Conservation (phyloP, 2,113 vertebrate genomes). For the Cololabis saira region DNA sequence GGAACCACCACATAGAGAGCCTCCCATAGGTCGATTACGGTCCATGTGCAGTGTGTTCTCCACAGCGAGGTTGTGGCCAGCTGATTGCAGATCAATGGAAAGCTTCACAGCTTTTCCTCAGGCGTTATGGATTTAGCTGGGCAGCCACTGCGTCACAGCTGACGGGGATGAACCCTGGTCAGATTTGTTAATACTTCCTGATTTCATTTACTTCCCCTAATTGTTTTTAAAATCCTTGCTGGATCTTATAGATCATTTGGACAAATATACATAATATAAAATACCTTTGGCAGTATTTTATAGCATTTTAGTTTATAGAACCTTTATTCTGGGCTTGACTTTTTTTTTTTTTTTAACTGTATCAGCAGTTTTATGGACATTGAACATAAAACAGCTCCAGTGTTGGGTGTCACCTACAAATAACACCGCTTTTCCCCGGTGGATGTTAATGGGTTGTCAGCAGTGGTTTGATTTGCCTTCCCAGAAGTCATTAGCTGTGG, state of each 20-base stretch:
- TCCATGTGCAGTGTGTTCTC: not conserved
- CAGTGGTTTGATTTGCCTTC: slow-evolving; percentile 35
- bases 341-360: not conserved
- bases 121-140: slow-evolving; percentile 31
- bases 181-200: slow-evolving; percentile 2
- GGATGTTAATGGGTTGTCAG: slow-evolving; percentile 29
- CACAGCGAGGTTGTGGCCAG: too few relatives aligned
- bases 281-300: too few relatives aligned
- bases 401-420: not conserved
- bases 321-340: too few relatives aligned
- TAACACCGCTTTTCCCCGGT: slow-evolving; percentile 4
- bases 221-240: not conserved
- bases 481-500: slow-evolving; percentile 43
- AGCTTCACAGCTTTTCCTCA: slow-evolving; percentile 32
- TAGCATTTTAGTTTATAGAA: too few relatives aligned
- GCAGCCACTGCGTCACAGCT: slow-evolving; percentile 6
- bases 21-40: slow-evolving; percentile 1
- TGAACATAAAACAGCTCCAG: not conserved
- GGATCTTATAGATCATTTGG: not conserved
- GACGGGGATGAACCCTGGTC: slow-evolving; percentile 11
- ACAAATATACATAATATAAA: too few relatives aligned
- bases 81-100: slow-evolving; percentile 32
- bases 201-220: slow-evolving; percentile 1
- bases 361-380: not conserved
- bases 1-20: not conserved